Base-by-base conservation (phyloP, 1,140 invertebrate genomes). In the Steinernema feltiae region DNA sequence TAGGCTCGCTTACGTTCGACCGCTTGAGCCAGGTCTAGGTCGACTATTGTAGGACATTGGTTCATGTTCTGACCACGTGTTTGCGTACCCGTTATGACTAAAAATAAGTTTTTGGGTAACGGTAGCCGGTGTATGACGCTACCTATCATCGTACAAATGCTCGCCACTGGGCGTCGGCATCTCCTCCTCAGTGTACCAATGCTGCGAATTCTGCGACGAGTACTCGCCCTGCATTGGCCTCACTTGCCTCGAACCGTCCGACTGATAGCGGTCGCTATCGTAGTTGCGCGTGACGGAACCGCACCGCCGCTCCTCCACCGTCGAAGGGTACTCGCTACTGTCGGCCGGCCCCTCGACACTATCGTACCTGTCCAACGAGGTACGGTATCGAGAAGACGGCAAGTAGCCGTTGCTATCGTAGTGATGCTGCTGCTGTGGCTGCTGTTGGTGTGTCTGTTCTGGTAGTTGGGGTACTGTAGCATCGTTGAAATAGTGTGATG, bases 11-110 rank as follows among this genome's bases (percentile, higher is more conserved):
- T 35, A 75, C 74, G 74, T 75, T 75, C 69, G 32, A 30, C 35
- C 24, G 3, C 15, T 32, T 30, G 69, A 70, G 32, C 69, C 74
- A n/a, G 69, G 69, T 21, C 70, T 70, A 12, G 82, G 82, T 32
- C 82, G 76, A 69, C 79, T 82, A 32, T 85, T 85, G 53, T 84
- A 84, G 29, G 82, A 86, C 48, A 78, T 69, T 7, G 77, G 77
- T 27, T 78, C 77, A 30, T 69, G 69, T 21, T 74, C 73, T 0
- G 73, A 24, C 0, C 32, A 32, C 30, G 32, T 21, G 15, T 41
- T 70, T 0, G 71, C 69, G 32, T 53, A 63, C 71, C 70, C 74
- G 24, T 71, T 48, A 17, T 72, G 69, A 30, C 71, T 76, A 46
- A 48, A 73, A 76, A 53, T 0, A 31, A 1, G 17, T 29, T 15